Conservation (phyloP, 2,797 vertebrate species). For the Threskiornis aethiopicus region DNA sequence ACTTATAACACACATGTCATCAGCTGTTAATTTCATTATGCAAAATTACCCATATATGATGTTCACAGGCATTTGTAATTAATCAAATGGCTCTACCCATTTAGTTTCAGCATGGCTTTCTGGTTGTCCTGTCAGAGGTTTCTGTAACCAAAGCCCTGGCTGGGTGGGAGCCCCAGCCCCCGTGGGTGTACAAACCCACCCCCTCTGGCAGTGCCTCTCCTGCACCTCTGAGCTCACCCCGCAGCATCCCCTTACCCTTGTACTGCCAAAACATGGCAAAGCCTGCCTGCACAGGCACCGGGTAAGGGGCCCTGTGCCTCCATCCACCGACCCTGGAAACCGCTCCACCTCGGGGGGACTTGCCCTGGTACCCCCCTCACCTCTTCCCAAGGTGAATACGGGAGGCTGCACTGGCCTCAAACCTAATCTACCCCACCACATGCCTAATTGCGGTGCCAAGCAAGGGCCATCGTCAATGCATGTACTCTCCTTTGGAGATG, state of each 20-base stretch:
- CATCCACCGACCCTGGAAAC: neutral
- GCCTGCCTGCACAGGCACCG: rapidly evolving
- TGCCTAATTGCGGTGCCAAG: neutral
- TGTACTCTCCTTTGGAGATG: neutral
- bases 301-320: no score
- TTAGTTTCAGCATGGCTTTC: neutral
- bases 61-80: neutral
- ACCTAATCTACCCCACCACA: neutral
- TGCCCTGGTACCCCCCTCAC: neutral
- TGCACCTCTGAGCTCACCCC: neutral
- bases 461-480: neutral
- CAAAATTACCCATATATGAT: neutral
- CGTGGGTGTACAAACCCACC: neutral
- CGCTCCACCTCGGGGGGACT: rapidly evolving
- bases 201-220: neutral
- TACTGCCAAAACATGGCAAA: neutral
- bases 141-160: neutral
- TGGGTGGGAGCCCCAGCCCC: neutral
- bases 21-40: neutral
- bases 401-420: no score
- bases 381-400: neutral
- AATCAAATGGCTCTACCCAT: neutral
- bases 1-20: neutral
- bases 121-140: neutral
- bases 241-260: neutral